These are phyloP conservation scores for Hipparchia semele DNA, from an alignment of 2,888 invertebrate genomes.

Conservation along the genomic window DNA sequence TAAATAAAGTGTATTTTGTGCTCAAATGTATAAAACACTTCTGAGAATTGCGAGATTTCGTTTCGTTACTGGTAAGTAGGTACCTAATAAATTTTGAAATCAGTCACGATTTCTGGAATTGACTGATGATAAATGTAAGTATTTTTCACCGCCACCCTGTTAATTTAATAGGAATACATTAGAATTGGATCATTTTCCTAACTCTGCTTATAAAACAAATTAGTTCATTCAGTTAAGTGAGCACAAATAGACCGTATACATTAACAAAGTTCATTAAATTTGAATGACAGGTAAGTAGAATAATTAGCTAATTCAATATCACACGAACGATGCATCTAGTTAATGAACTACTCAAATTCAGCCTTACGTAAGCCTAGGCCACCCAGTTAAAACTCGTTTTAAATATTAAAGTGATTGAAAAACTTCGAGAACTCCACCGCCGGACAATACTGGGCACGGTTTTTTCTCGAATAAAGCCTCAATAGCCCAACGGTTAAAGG, in stretches of 20 bases:
- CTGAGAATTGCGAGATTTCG: not conserved
- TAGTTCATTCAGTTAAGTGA: slow-evolving; percentile 3
- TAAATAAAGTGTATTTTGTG: slow-evolving; percentile 8
- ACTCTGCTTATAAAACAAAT: slow-evolving; percentile 1
- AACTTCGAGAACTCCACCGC: too few relatives aligned
- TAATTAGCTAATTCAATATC: not conserved
- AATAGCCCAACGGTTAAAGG: too few relatives aligned
- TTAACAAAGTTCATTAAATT: slow-evolving; percentile 8
- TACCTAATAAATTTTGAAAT: not conserved
- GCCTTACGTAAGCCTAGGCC: not conserved
- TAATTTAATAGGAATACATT: not conserved
- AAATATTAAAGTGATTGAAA: too few relatives aligned
- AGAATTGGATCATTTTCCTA: not conserved
- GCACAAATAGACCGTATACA: not conserved
- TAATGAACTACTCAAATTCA: not conserved
- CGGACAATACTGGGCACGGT: too few relatives aligned
- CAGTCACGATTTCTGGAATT: too few relatives aligned
- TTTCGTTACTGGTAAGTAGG: not conserved
- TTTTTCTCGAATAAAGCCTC: too few relatives aligned
- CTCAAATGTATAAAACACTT: not conserved
- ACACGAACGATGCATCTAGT: not conserved
- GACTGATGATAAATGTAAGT: too few relatives aligned
- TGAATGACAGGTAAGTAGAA: not conserved
- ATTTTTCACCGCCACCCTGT: too few relatives aligned
- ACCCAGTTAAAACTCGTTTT: too few relatives aligned